phyloP scores from a whole-genome alignment of 2,888 invertebrate species.

The Malthinus flaveolus region DNA sequence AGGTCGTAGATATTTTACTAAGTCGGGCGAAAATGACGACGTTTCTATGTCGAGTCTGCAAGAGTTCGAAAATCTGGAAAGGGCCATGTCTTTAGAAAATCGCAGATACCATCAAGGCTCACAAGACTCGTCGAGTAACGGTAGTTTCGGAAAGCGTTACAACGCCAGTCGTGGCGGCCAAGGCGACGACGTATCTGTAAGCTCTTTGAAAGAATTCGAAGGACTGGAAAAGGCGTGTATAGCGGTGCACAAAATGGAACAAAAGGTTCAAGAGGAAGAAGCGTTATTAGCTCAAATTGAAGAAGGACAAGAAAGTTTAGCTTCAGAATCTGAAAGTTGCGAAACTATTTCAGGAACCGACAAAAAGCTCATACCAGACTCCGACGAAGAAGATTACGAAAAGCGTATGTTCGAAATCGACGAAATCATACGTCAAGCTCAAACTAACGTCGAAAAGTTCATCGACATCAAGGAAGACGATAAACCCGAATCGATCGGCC shows the following conservation, averaged over 20 bases:
- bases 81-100: conserved; percentile 79
- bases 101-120: conserved; percentile 75
- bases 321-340: conserved; percentile 62
- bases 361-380: conserved; percentile 62
- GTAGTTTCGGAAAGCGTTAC: conserved; percentile 76
- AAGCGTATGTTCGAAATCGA: conserved; percentile 70
- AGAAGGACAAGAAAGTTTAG: conserved; percentile 57
- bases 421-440: conserved; percentile 69
- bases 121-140: conserved; percentile 82
- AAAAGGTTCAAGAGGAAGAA: conserved; percentile 84
- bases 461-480: conserved; percentile 62
- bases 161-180: conserved; percentile 71
- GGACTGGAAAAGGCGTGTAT: conserved; percentile 86
- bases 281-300: conserved; percentile 66
- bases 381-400: conserved; percentile 64
- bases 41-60: conserved; percentile 90
- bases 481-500: conserved; percentile 58
- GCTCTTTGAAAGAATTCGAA: conserved; percentile 91
- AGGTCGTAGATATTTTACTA: conserved; percentile 79
- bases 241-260: conserved; percentile 81
- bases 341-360: conserved; percentile 65
- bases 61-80: conserved; percentile 92
- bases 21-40: conserved; percentile 87
- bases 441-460: conserved; percentile 67
- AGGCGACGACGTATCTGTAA: conserved; percentile 84